Base-by-base conservation (phyloP, 2,113 vertebrate genomes). In the Prunella himalayana region DNA sequence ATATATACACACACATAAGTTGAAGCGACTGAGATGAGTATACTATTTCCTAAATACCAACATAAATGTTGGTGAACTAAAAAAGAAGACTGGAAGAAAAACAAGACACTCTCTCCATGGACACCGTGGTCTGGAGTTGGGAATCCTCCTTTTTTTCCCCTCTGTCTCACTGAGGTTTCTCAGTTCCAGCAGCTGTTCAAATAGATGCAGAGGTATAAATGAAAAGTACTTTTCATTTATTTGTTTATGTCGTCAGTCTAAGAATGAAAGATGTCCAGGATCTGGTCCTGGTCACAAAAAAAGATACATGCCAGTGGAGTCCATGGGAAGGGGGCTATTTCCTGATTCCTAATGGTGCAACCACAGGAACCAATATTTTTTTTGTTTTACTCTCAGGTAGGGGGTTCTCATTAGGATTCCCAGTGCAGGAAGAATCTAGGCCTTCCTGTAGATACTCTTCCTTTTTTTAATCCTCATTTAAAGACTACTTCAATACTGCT, bases 1-100 rank as follows among this genome's bases (percentile, higher is more conserved):
- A 11, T 20, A 37, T 7, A 9, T 3, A 45, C 4, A 10, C 3
- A 41, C 0, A 23, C 4, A 15, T 6, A 30, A 2, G 12, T 27
- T 45, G 56, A 70, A 8, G 13, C 1, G 5, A 60, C 9, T 41
- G 14, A 17, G n/a, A 28, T 0, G 4, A 59, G 5, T 63, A 47
- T 47, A 18, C 15, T 17, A 5, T 17, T 50, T 50, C 30, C 16
- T 60, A 51, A 84, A 61, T 41, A 25, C 5, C 6, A 0, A 4
- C 9, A 45, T 35, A 71, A 51, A 37, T 31, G 6, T 31, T 27
- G 5, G 18, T 37, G 45, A 24, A 35, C 22, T 76, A 1, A 76
- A 79, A 54, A 6, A 35, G 4, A 65, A 45, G 22, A 16, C 13
- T 41, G 12, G 6, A 70, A n/a, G 22, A 31, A 77, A 72, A 72